A percentile compares a stretch with the other conserved stretches of the same genome.
Evolutionary conservation across 2,888 invertebrate genomes (phyloP).

Genomic region (Zhuqinia jingwanae): DNA sequence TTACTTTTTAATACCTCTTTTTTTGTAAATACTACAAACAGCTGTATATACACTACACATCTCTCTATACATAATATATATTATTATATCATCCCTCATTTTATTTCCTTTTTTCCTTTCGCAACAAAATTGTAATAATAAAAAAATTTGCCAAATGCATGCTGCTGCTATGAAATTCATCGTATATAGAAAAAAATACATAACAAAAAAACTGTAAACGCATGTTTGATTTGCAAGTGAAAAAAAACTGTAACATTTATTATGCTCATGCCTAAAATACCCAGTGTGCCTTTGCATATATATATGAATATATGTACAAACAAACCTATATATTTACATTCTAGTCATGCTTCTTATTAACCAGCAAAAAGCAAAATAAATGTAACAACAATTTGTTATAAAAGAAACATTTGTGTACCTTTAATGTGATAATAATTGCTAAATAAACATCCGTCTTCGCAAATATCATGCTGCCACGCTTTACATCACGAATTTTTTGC

Average conservation of each 20-base stretch:
- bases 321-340: neutral
- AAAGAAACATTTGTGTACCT: neutral
- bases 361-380: neutral
- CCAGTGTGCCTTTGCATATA: too few relatives aligned
- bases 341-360: neutral
- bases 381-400: too few relatives aligned
- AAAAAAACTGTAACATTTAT: conserved; percentile 1
- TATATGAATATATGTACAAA: too few relatives aligned
- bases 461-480: neutral
- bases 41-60: conserved; percentile 30
- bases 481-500: neutral
- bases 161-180: too few relatives aligned
- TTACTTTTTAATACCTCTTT: conserved; percentile 49
- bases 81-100: neutral
- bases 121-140: too few relatives aligned
- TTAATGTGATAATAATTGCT: neutral
- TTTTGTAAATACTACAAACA: conserved; percentile 2
- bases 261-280: neutral
- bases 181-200: too few relatives aligned
- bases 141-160: too few relatives aligned
- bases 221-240: conserved; percentile 14
- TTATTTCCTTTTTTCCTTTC: conserved; percentile 1
- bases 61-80: too few relatives aligned
- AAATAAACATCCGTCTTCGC: neutral
- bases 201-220: too few relatives aligned